Conservation (phyloP, 92 coral and sea anemone species). For the Virgularia gustaviana region DNA sequence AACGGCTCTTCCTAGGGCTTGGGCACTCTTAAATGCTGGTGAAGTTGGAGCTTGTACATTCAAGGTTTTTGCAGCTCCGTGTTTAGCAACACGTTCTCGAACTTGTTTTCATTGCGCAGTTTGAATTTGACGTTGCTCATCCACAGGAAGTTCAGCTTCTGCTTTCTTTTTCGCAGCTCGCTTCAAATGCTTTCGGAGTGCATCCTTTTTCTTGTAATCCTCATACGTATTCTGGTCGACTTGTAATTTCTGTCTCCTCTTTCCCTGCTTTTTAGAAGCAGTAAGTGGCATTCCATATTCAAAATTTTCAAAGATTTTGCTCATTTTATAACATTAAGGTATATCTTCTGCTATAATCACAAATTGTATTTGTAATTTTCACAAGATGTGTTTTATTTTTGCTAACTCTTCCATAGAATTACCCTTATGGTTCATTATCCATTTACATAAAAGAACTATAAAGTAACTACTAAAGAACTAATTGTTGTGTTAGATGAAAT, state of each 20-base stretch:
- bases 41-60: conserved; percentile 38
- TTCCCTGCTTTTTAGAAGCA: conserved; percentile 44
- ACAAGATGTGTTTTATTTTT: too few species aligned
- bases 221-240: conserved; percentile 38
- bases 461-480: too few species aligned
- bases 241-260: conserved; percentile 39
- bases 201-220: conserved; percentile 47
- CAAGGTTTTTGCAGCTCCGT: neutral
- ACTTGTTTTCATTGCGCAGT: conserved; percentile 31
- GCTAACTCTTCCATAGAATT: too few species aligned
- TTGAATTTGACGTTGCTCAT: conserved; percentile 39
- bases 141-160: conserved; percentile 44
- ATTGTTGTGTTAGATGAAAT: too few species aligned
- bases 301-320: neutral
- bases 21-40: conserved; percentile 42
- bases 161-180: conserved; percentile 29
- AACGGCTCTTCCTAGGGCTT: conserved; percentile 3
- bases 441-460: too few species aligned
- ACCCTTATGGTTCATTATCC: too few species aligned
- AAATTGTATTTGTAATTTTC: too few species aligned
- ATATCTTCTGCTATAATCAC: too few species aligned
- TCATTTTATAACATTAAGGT: too few species aligned
- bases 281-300: conserved; percentile 39
- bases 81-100: conserved; percentile 12
- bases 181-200: conserved; percentile 25